These are phyloP conservation scores for Carettochelys insculpta DNA, from an alignment of 2,113 vertebrate species.

Conservation along the genomic window DNA sequence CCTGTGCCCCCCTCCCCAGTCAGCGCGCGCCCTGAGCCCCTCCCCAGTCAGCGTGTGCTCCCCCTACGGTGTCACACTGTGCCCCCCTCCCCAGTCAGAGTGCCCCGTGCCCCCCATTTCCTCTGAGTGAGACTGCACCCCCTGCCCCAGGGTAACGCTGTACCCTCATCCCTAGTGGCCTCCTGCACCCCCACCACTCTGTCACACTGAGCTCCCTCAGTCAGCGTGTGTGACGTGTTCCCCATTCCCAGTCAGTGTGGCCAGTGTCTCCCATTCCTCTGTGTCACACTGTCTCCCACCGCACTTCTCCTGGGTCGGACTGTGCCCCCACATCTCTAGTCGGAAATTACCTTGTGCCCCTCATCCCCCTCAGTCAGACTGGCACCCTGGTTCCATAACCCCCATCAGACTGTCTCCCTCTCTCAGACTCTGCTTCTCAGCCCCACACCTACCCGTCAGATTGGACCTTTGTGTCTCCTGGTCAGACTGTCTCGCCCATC, in stretches of 20 bases:
- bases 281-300: neutral
- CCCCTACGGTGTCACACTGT: neutral
- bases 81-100: neutral
- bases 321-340: neutral
- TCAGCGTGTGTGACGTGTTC: too few species aligned
- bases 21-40: neutral
- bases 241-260: too few species aligned
- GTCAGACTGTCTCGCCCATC: too few species aligned
- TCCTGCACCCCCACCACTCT: too few species aligned
- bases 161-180: too few species aligned
- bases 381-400: too few species aligned
- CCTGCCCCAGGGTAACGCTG: neutral
- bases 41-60: neutral
- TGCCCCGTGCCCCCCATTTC: neutral
- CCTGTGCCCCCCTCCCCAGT: too few species aligned
- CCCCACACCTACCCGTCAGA: neutral
- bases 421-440: rapidly evolving
- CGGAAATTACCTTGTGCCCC: neutral
- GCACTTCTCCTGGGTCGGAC: neutral
- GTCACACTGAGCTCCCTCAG: too few species aligned
- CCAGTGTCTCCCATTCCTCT: neutral
- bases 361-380: neutral
- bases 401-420: too few species aligned
- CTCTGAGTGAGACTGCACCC: neutral
- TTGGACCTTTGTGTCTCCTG: too few species aligned